Base-by-base conservation (phyloP, 2,797 vertebrate species). In the Nothura maculosa region DNA sequence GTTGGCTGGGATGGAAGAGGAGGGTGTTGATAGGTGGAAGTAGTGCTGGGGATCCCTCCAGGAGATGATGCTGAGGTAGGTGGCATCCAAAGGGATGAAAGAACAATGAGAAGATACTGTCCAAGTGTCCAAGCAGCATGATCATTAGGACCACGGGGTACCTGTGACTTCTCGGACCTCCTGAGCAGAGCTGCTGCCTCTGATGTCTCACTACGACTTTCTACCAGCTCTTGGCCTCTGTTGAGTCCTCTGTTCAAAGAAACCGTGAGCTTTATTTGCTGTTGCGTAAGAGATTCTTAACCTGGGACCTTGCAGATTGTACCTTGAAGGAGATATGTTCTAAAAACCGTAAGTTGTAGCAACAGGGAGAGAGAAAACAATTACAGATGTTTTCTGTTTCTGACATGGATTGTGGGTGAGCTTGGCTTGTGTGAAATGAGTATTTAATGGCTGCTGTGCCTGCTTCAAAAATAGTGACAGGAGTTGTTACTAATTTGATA, bases 401-500 rank as follows among this genome's bases (percentile, higher is more conserved):
- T 90, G 70, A 47, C 85, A 81, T 38, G 38, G 9, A 4, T 36
- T 77, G 50, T 13, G 57, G 85, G 64, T 12, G 30, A 92, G 83
- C 47, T 78, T 92, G 85, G 63, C 85, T 78, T 89, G 66, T 0
- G 0, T 93, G 90, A 90, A 91, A 69, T 66, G 68, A 74, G 83
- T 91, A 70, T 94, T 92, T 93, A 94, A 76, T 90, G 48, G 85
- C 90, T 93, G 21, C 92, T 67, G 85, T 95, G 85, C 89, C 74
- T 87, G 74, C 82, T 73, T 92, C 92, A 87, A 68, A 94, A 96
- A 95, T 94, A 91, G 94, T 88, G 87, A 64, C 89, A 63, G 57
- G 87, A 87, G 85, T 95, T 94, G 89, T 93, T 96, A 54, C 93
- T 95, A 91, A 96, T 96, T 95, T 94, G 95, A 79, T 96, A 94